These are phyloP conservation scores for Esox lucius DNA, from an alignment of 2,797 vertebrate species.

Conservation along the genomic window DNA sequence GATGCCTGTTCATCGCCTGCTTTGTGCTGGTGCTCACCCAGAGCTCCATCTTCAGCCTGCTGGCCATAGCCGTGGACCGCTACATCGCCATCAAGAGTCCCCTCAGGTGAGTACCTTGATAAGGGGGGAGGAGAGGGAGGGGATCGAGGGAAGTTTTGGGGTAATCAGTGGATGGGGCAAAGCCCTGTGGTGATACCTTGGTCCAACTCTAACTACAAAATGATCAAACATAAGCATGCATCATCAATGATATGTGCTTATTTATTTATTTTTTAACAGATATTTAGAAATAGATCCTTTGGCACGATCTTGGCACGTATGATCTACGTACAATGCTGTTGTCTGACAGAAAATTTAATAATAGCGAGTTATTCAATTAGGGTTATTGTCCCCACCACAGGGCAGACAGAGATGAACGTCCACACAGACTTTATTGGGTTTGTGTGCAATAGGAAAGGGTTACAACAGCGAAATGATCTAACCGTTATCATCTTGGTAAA, in stretches of 20 bases:
- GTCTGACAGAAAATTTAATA: slow-evolving; percentile 38
- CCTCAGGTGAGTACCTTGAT: slow-evolving; percentile 81
- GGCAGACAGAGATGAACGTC: slow-evolving; percentile 30
- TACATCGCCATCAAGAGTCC: slow-evolving; percentile 95
- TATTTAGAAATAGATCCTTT: neutral
- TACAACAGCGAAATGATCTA: slow-evolving; percentile 27
- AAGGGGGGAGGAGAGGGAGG: neutral
- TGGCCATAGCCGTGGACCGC: slow-evolving; percentile 97
- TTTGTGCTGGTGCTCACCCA: slow-evolving; percentile 96
- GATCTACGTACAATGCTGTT: neutral
- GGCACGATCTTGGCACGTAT: neutral
- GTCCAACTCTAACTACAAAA: neutral
- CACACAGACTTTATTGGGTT: slow-evolving; percentile 32
- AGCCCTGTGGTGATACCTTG: neutral
- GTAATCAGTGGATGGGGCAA: neutral
- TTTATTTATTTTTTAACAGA: neutral
- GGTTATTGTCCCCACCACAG: slow-evolving; percentile 15
- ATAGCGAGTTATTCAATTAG: slow-evolving; percentile 37
- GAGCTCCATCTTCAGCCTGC: slow-evolving; percentile 97
- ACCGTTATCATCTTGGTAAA: slow-evolving; percentile 25
- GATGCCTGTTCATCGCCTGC: slow-evolving; percentile 97
- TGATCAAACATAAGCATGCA: neutral
- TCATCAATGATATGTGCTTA: too few species aligned
- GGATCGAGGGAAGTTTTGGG: neutral
- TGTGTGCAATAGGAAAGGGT: slow-evolving; percentile 15